These are phyloP conservation scores for Cichlasoma orientale DNA, from an alignment of 2,797 vertebrate species.

Conservation along the genomic window DNA sequence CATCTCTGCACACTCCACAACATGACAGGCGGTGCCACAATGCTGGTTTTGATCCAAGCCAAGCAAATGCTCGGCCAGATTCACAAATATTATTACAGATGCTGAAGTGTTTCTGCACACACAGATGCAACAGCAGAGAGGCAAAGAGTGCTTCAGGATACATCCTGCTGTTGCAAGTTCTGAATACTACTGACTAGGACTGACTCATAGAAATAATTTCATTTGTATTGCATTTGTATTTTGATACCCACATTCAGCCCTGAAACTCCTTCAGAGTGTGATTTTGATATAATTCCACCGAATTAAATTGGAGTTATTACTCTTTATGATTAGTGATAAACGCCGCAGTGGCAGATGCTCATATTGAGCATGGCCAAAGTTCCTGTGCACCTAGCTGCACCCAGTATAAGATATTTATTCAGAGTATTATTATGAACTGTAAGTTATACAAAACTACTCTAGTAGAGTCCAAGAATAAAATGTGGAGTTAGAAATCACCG, in stretches of 20 bases:
- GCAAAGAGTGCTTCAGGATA: not conserved
- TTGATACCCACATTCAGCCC: not conserved
- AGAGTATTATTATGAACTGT: too few species aligned
- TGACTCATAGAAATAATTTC: not conserved
- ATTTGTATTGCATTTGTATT: not conserved
- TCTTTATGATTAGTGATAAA: not conserved
- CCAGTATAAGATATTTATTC: too few species aligned
- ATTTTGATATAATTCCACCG: too few species aligned
- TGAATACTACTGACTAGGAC: not conserved
- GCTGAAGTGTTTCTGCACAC: not conserved
- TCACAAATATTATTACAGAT: constrained; percentile 4
- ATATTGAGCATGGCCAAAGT: not conserved
- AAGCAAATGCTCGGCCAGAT: not conserved
- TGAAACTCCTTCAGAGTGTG: not conserved
- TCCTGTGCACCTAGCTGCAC: too few species aligned
- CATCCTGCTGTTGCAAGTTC: too few species aligned
- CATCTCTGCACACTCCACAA: not conserved
- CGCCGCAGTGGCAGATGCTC: not conserved
- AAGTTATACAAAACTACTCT: too few species aligned
- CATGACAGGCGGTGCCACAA: not conserved
- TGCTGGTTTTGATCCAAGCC: not conserved
- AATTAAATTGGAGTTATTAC: too few species aligned
- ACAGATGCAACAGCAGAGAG: not conserved
- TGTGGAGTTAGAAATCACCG: too few species aligned
- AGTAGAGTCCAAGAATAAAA: too few species aligned